phyloP scores from a whole-genome alignment of 2,888 invertebrate species.

The Drosophila kanekoi region DNA sequence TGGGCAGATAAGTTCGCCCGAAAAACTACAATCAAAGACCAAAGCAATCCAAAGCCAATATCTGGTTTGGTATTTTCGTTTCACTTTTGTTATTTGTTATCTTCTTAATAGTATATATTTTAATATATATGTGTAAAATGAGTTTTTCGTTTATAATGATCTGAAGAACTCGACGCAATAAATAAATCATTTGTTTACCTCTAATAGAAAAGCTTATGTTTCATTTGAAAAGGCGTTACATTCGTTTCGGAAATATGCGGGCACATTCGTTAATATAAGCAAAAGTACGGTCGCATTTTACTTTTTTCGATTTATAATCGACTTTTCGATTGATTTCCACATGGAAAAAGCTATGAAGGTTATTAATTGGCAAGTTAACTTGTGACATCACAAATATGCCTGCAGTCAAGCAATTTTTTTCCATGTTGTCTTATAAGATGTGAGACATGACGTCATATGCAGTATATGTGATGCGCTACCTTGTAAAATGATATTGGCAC shows the following conservation, averaged over 20 bases:
- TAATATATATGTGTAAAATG: conserved; percentile 33
- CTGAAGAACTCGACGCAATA: conserved; percentile 50
- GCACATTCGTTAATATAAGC: background rate
- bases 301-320: conserved; percentile 9
- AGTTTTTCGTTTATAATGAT: conserved; percentile 39
- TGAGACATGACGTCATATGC: background rate
- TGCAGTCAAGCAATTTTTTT: background rate
- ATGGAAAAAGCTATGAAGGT: background rate
- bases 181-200: conserved; percentile 53
- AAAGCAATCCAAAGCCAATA: conserved; percentile 48
- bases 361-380: background rate
- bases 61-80: conserved; percentile 47
- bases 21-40: conserved; percentile 59
- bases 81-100: conserved; percentile 73
- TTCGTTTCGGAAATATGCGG: background rate
- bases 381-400: background rate
- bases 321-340: background rate
- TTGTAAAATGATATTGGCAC: background rate
- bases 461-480: background rate
- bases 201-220: background rate
- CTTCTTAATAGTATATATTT: conserved; percentile 54
- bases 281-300: background rate
- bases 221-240: background rate
- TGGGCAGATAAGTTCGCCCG: conserved; percentile 86
- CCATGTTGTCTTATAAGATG: background rate